These are phyloP conservation scores for Cremastinae sp. DNA, from an alignment of 2,888 invertebrate species.

Conservation along the genomic window DNA sequence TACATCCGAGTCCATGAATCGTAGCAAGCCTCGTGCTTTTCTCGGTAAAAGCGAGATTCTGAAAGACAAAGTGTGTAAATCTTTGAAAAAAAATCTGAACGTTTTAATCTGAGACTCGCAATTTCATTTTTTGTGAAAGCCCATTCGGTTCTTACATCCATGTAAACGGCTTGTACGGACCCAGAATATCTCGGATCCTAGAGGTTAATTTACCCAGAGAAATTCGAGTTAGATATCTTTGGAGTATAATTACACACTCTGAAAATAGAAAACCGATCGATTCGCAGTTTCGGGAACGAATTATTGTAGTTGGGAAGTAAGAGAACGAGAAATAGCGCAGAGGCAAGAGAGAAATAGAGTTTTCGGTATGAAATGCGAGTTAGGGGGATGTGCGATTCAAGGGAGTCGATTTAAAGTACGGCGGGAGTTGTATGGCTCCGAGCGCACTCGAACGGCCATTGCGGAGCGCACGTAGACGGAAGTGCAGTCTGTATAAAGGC, in stretches of 20 bases:
- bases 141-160: too few species aligned
- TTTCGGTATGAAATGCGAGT: constrained; percentile 32
- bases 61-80: too few species aligned
- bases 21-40: constrained; percentile 3
- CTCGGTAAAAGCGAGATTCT: too few species aligned
- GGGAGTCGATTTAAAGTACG: constrained; percentile 55
- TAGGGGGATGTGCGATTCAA: constrained; percentile 39
- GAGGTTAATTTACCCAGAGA: constrained; percentile 35
- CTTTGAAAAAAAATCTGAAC: too few species aligned
- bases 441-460: constrained; percentile 42
- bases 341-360: neutral
- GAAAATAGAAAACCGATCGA: constrained; percentile 35
- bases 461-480: constrained; percentile 18
- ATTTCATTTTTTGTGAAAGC: too few species aligned
- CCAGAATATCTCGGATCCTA: constrained; percentile 16
- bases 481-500: constrained; percentile 44
- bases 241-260: too few species aligned
- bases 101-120: neutral
- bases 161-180: too few species aligned
- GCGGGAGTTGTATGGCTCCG: constrained; percentile 5
- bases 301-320: constrained; percentile 34
- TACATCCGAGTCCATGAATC: neutral
- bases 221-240: constrained; percentile 33
- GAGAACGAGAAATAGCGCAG: constrained; percentile 10
- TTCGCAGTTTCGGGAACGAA: constrained; percentile 40